Base-by-base conservation (phyloP, 2,888 invertebrate genomes). In the Eristalis tenax region DNA sequence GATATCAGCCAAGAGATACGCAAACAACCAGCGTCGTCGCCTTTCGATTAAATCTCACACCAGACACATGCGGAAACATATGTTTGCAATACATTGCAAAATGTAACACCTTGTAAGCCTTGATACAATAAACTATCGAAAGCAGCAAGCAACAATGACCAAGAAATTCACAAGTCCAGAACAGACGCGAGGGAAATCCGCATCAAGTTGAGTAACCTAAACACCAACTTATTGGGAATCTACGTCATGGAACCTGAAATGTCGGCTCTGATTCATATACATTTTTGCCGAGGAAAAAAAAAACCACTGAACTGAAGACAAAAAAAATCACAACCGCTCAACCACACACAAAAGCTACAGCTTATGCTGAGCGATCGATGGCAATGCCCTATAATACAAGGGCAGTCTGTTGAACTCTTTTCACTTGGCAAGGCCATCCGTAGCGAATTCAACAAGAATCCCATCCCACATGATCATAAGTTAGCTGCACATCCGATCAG, bases 111-210 rank as follows among this genome's bases (percentile, higher is more conserved):
- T 43, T 50, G 18, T 6, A 5, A 18, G 18, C 50, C 50, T 50
- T 50, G 18, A n/a, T 50, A n/a, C 50, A 50, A 18, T 50, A 50
- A 50, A 50, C 18, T 50, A 50, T 18, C 18, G 50, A 50, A 50
- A 50, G 50, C 50, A 8, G 18, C 18, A 4, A 13, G n/a, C 43
- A 43, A 15, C 80, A 80, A 69, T 75, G 81, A 75, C 81, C 81
- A 81, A 81, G 13, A 68, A 74, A 64, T 22, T 22, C 56, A 68
- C 56, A 69, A 40, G 63, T 8, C 56, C 74, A 69, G 38, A 69
- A 61, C 56, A 65, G 50, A 15, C 38, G 28, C 74, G 63, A 69
- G 81, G 74, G 81, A 63, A 81, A 74, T 64, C 74, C 74, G 56
- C 61, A 59, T 32, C 71, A 56, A 64, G 56, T 57, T 70, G 35